phyloP scores from a whole-genome alignment of 1,140 invertebrate genomes.

The Drosophila guanche region DNA sequence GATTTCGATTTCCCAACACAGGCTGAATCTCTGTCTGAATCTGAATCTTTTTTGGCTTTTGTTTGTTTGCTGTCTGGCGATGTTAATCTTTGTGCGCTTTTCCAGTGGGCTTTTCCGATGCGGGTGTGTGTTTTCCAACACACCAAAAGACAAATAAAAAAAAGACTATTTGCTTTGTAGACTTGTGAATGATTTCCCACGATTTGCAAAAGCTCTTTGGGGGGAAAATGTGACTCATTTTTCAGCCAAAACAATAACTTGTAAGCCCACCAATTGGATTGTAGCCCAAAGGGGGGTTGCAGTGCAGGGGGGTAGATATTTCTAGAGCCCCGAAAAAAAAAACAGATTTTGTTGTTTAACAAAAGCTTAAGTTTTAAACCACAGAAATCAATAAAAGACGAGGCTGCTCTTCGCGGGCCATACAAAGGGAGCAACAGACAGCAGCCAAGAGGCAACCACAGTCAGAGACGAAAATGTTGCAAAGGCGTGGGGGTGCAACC shows the following conservation, averaged over 20 bases:
- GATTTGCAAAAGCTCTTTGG: slow-evolving; percentile 62
- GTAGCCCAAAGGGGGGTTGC: too few species aligned
- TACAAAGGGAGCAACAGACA: slow-evolving; percentile 57
- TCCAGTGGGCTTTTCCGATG: slow-evolving; percentile 9
- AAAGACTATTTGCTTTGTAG: background rate
- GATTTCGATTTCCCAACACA: slow-evolving; percentile 33
- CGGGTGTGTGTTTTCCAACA: slow-evolving; percentile 64
- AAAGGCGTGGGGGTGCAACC: slow-evolving; percentile 57
- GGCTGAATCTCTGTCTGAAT: slow-evolving; percentile 33
- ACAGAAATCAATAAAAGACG: slow-evolving; percentile 79
- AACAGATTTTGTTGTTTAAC: slow-evolving; percentile 39
- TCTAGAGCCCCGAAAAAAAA: slow-evolving; percentile 7
- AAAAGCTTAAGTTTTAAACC: slow-evolving; percentile 55
- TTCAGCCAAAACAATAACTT: slow-evolving; percentile 73
- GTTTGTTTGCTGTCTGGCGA: slow-evolving; percentile 28
- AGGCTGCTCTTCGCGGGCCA: slow-evolving; percentile 32
- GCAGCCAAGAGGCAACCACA: background rate
- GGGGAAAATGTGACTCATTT: slow-evolving; percentile 62
- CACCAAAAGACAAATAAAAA: background rate
- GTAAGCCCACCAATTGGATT: slow-evolving; percentile 35
- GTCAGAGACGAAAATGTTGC: slow-evolving; percentile 44
- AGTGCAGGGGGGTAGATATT: too few species aligned
- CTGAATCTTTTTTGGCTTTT: slow-evolving; percentile 45
- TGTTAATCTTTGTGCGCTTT: slow-evolving; percentile 1
- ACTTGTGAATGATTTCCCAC: slow-evolving; percentile 70